A percentile compares a stretch with the other conserved stretches of the same genome.
Evolutionary conservation across 2,113 vertebrate species (phyloP).

Genomic region (Antechinus flavipes): DNA sequence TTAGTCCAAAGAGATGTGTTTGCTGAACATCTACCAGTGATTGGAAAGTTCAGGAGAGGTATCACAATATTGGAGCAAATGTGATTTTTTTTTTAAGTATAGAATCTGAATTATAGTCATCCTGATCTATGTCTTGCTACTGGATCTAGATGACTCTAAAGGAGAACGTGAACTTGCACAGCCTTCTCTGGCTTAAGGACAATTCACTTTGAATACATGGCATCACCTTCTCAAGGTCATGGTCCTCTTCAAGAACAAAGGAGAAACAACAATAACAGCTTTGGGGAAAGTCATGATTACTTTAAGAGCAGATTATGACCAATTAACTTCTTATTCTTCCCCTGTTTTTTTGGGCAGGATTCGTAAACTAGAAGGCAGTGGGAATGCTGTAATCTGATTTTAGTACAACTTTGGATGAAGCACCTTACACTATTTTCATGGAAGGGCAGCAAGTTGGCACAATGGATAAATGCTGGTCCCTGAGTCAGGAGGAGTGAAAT

Average conservation of each 20-base stretch:
- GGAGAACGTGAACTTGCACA: too few species aligned
- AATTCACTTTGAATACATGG: too few species aligned
- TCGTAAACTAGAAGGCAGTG: background rate
- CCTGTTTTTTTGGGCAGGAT: background rate
- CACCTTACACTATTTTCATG: background rate
- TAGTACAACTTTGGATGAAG: background rate
- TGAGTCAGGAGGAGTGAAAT: background rate
- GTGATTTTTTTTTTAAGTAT: background rate
- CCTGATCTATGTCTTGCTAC: too few species aligned
- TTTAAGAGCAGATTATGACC: too few species aligned
- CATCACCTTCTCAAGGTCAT: too few species aligned
- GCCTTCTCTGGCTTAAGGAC: too few species aligned
- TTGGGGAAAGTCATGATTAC: background rate
- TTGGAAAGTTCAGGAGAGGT: background rate
- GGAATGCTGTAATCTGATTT: background rate
- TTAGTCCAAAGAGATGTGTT: background rate
- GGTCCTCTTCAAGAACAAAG: too few species aligned
- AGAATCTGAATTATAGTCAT: background rate
- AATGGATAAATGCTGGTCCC: too few species aligned
- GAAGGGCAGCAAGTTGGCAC: too few species aligned
- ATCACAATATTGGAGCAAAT: background rate
- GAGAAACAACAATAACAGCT: too few species aligned
- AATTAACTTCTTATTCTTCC: too few species aligned
- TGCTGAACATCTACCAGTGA: background rate
- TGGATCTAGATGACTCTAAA: too few species aligned